Evolutionary conservation across 2,113 vertebrate genomes (phyloP), one percentile per base, ranked within the genome.

Genomic region (Epinephelus fuscoguttatus): DNA sequence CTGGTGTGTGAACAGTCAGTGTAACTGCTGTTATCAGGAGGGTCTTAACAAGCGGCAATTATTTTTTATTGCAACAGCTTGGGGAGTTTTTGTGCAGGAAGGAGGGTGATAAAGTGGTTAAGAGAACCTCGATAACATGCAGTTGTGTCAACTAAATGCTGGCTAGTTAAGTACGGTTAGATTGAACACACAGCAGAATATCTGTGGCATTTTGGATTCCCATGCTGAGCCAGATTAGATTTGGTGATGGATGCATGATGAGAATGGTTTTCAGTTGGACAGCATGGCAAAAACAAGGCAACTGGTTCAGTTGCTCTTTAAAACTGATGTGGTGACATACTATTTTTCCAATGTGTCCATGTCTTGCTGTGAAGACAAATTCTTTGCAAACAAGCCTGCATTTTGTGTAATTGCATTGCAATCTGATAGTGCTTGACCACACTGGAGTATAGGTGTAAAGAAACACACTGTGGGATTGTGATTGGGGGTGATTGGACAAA

Each of bases 21-120:
- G 0, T 55, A n/a, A 23, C 50, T 70, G 27, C 66, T 77, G 42
- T 56, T 67, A 75, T 62, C 66, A 62, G 50, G 71, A 64, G 37
- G 55, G 55, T 81, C 71, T 70, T 71, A 73, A 68, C 69, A 61
- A 75, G 76, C 47, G 70, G 47, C 81, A 67, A 50, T 81, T 85
- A 59, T 30, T 52, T 80, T 78, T 84, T 81, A 84, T 19, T 62
- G 77, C 25, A 37, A 15, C 57, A 60, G 80, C 82, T 71, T 27
- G 11, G 76, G 78, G 62, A 70, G n/a, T 18, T 62, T 80, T 80
- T 78, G 53, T 76, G 37, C 33, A 42, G 15, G 15, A 59, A 19
- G 14, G 14, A 42, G 13, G n/a, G 53, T 3, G 6, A 72, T 78
- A 70, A 68, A 81, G 61, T 9, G 4, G 15, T 76, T 45, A 75